phyloP scores from a whole-genome alignment of 2,888 invertebrate genomes.

The Ptychoptera albimana region DNA sequence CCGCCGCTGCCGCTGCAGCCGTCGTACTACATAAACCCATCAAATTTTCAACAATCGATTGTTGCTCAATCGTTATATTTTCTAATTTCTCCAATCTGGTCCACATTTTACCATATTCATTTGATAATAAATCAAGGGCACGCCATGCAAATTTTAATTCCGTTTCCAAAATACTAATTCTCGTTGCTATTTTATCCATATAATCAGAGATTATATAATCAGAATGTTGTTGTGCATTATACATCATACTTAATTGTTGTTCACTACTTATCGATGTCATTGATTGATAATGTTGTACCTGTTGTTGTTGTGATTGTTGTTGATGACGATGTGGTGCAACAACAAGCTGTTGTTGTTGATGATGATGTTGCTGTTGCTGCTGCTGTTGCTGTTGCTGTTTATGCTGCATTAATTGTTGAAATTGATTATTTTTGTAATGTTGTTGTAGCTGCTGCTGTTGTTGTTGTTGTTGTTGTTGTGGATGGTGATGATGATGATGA shows the following conservation, averaged over 20 bases:
- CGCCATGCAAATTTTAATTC: conserved; percentile 88
- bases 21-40: conserved; percentile 30
- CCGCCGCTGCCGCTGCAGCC: conserved; percentile 11
- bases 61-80: conserved; percentile 73
- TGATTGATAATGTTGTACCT: background rate
- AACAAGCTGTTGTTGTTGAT: conserved; percentile 6
- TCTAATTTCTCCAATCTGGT: conserved; percentile 78
- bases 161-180: conserved; percentile 74
- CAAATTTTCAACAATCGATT: conserved; percentile 76
- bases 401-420: conserved; percentile 4
- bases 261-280: conserved; percentile 21
- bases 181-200: conserved; percentile 77
- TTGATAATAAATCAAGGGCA: conserved; percentile 74
- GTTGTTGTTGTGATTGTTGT: conserved; percentile 8
- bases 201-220: conserved; percentile 78
- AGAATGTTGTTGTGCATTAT: conserved; percentile 35
- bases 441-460: conserved; percentile 6
- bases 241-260: conserved; percentile 22
- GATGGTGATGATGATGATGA: conserved; percentile 10
- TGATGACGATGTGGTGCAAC: conserved; percentile 6
- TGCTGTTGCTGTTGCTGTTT: conserved; percentile 7
- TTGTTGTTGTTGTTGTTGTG: conserved; percentile 6
- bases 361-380: conserved; percentile 5
- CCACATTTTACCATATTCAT: conserved; percentile 91
- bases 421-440: conserved; percentile 6